Percentiles rank a stretch among this genome's conserved stretches.
phyloP scores from a whole-genome alignment of 2,113 vertebrate species.

The Dipodomys merriami region DNA sequence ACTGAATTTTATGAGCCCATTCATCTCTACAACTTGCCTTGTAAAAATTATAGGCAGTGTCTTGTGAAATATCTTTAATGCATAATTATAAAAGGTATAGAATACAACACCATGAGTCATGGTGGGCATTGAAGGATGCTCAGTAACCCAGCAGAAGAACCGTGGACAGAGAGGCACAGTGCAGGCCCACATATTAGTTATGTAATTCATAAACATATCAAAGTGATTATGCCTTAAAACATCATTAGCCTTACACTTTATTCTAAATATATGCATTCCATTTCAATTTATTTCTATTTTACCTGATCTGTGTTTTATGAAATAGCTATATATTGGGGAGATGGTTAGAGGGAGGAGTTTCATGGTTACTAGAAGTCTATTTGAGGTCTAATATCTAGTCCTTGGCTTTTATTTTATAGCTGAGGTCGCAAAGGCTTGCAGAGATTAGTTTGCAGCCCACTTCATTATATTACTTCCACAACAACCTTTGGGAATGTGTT shows the following conservation, averaged over 20 bases:
- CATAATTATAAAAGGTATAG: neutral
- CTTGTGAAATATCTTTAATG: slow-evolving; percentile 15
- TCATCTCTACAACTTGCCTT: slow-evolving; percentile 61
- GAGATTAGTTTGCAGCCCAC: neutral
- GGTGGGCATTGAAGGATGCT: neutral
- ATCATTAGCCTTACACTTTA: neutral
- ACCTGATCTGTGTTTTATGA: neutral
- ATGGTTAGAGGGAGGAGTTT: neutral
- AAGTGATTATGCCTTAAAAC: neutral
- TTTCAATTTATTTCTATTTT: neutral
- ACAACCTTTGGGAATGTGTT: neutral
- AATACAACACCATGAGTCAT: neutral
- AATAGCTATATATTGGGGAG: neutral
- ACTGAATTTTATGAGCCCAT: slow-evolving; percentile 54
- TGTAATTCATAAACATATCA: neutral
- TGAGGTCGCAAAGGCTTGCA: neutral
- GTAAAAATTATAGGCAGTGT: slow-evolving; percentile 50
- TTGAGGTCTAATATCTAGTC: neutral
- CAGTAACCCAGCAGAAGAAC: neutral
- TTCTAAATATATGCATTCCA: neutral
- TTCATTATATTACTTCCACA: neutral
- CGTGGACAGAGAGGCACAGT: rapidly evolving
- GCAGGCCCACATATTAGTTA: rapidly evolving
- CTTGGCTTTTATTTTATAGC: slow-evolving; percentile 2
- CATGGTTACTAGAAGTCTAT: neutral